A percentile compares a stretch with the other conserved stretches of the same genome.
These are phyloP conservation scores for Spongia lamella DNA, from an alignment of 37 sponge, comb jelly and placozoan genomes.

Conservation along the genomic window DNA sequence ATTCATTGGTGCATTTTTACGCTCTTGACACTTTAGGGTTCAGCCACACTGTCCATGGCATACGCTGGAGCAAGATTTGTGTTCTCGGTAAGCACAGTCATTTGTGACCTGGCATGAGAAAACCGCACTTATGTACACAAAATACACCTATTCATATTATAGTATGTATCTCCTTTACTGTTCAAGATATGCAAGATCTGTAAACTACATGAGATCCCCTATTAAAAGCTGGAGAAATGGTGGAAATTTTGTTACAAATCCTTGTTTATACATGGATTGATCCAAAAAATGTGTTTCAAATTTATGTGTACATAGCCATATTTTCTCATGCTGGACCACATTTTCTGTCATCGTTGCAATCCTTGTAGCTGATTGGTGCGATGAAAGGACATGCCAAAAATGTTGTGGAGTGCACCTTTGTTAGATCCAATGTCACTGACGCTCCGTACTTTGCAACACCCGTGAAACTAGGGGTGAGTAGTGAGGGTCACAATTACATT, in stretches of 20 bases:
- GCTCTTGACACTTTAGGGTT: slow-evolving; percentile 85
- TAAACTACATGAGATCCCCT: no score
- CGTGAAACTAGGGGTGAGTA: slow-evolving; percentile 76
- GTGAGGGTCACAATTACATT: no score
- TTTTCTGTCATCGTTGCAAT: not conserved
- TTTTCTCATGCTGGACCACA: not conserved
- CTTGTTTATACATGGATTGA: no score
- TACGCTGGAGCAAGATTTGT: slow-evolving; percentile 95
- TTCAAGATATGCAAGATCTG: no score
- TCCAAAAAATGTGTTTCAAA: no score
- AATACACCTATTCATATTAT: no score
- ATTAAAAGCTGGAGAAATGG: not conserved
- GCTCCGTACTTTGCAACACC: slow-evolving; percentile 93
- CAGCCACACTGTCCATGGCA: slow-evolving; percentile 98
- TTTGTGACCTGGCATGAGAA: no score
- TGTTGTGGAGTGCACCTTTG: slow-evolving; percentile 95
- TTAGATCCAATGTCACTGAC: slow-evolving; percentile 83
- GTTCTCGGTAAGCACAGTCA: slow-evolving; percentile 45
- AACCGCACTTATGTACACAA: no score
- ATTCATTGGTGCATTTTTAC: no score
- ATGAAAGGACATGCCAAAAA: slow-evolving; percentile 62
- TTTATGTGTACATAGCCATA: not conserved
- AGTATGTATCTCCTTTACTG: no score
- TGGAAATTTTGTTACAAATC: not conserved
- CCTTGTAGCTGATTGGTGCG: slow-evolving; percentile 57